Evolutionary conservation across 2,113 vertebrate genomes (phyloP), one percentile per base, ranked within the genome.

Genomic region (Desmodus rotundus): DNA sequence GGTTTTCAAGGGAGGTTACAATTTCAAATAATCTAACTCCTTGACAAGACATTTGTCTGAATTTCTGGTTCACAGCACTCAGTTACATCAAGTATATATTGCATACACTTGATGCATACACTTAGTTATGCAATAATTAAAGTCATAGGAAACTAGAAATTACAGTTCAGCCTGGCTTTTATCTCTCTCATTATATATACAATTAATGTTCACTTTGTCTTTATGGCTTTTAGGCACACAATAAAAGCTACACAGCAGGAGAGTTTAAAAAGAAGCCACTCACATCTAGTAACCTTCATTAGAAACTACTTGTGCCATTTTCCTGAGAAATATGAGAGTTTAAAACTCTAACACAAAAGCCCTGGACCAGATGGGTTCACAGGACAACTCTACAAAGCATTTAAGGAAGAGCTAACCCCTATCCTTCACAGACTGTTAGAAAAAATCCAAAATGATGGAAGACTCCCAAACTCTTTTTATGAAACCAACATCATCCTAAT

Each of bases 31-130:
- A 67, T 90, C 65, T 26, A 84, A 70, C 70, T 67, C 26, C 7
- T 45, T 94, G 87, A 96, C 91, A 95, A 36, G 43, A 70, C 28
- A 90, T 97, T 92, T 96, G 20, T 96, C 86, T 96, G 84, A 95
- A 89, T 95, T 95, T 95, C 24, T 92, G 56, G 7, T 36, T 87
- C 80, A 91, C 38, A 65, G 95, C 93, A 12, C 38, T 22, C 38
- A 90, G 90, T 93, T 83, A 50, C 33, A 73, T 45, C 68, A 83
- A 93, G 50, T 96, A 38, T 83, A 24, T 56, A 28, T 92, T 97
- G 91, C 43, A 87, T n/a, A n/a, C n/a, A n/a, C n/a, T n/a, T n/a
- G n/a, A n/a, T n/a, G n/a, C n/a, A n/a, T n/a, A n/a, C n/a, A n/a
- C n/a, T n/a, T n/a, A n/a, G n/a, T n/a, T n/a, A n/a, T n/a, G n/a